Conservation (phyloP, 2,888 invertebrate species). For the Anagyrus pseudococci region DNA sequence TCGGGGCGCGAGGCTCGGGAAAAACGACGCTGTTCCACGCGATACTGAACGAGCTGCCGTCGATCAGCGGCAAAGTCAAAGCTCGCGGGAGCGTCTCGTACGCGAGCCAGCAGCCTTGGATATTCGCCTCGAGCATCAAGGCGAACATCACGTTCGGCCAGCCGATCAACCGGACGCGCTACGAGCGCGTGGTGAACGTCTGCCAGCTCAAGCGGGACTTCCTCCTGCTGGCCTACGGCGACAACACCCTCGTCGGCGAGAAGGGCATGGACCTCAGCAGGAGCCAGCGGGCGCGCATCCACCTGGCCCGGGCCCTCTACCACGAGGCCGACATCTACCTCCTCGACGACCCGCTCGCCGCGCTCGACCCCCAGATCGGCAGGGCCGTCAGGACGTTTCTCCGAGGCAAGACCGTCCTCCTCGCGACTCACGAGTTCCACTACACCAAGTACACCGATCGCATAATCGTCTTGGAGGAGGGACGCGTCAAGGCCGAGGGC, state of each 20-base stretch:
- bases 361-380: conserved; percentile 76
- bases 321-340: conserved; percentile 77
- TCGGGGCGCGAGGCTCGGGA: conserved; percentile 73
- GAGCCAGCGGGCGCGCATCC: conserved; percentile 83
- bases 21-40: conserved; percentile 68
- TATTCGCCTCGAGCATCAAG: conserved; percentile 72
- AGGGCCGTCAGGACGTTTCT: conserved; percentile 61
- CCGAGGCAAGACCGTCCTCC: conserved; percentile 39
- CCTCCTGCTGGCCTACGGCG: conserved; percentile 75
- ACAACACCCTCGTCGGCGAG: conserved; percentile 82
- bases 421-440: conserved; percentile 73
- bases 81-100: conserved; percentile 75
- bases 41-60: conserved; percentile 72
- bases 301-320: conserved; percentile 74
- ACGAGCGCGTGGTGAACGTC: conserved; percentile 67
- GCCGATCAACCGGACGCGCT: conserved; percentile 51
- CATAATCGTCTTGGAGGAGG: conserved; percentile 64
- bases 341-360: conserved; percentile 77
- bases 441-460: conserved; percentile 75
- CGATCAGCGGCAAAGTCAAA: conserved; percentile 67
- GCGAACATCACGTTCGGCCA: conserved; percentile 66
- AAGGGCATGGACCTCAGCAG: conserved; percentile 80
- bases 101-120: conserved; percentile 85
- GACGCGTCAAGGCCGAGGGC: conserved; percentile 67
- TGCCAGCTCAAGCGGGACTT: conserved; percentile 79